These are phyloP conservation scores for Drosophila antonietae DNA, from an alignment of 2,888 invertebrate genomes.

Conservation along the genomic window DNA sequence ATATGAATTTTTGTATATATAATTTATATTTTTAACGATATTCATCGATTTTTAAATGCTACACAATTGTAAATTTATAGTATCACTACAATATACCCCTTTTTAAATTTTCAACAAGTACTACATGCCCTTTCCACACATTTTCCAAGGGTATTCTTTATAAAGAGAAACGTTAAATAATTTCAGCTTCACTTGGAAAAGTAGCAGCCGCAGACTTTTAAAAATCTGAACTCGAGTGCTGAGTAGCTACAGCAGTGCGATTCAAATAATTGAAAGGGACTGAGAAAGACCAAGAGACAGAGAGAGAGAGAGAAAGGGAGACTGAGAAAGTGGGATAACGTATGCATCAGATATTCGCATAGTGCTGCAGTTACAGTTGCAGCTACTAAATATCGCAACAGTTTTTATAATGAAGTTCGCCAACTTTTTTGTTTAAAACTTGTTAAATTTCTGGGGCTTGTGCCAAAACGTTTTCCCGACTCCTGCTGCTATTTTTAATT, in stretches of 20 bases:
- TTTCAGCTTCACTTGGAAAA: slow-evolving; percentile 42
- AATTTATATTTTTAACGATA: background rate
- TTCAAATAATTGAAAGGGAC: slow-evolving; percentile 2
- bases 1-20: no score
- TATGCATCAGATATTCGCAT: slow-evolving; percentile 15
- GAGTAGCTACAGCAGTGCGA: slow-evolving; percentile 28
- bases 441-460: slow-evolving; percentile 68
- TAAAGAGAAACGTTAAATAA: slow-evolving; percentile 23
- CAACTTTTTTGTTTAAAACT: slow-evolving; percentile 72
- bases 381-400: slow-evolving; percentile 33
- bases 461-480: slow-evolving; percentile 28
- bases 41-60: background rate
- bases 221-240: slow-evolving; percentile 39
- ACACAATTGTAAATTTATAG: background rate
- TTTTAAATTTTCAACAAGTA: background rate
- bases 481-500: slow-evolving; percentile 3
- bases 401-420: slow-evolving; percentile 61
- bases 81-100: no score
- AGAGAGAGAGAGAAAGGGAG: background rate
- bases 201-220: slow-evolving; percentile 39
- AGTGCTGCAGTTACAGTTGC: slow-evolving; percentile 22
- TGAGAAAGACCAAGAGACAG: background rate
- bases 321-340: background rate
- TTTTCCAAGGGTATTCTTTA: background rate
- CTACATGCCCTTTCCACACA: background rate